Evolutionary conservation across 2,113 vertebrate genomes (phyloP).

Genomic region (Cynopterus brachyotis): DNA sequence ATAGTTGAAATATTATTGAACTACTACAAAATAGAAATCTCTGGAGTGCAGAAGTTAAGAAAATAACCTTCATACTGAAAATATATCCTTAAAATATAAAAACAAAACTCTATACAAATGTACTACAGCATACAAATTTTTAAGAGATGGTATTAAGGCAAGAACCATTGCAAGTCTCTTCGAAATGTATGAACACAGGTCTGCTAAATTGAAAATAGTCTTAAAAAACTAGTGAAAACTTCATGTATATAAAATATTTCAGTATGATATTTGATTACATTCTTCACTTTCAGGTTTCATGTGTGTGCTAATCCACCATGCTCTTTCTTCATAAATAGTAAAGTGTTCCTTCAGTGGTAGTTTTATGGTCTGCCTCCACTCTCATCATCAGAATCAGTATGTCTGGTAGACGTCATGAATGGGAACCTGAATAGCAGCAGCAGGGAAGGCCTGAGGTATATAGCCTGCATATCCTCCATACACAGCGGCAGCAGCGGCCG

Average conservation of each 20-base stretch:
- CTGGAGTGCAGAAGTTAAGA: conserved; percentile 89
- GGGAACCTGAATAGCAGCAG: conserved; percentile 93
- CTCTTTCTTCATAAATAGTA: conserved; percentile 93
- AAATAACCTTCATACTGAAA: conserved; percentile 91
- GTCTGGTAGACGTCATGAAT: conserved; percentile 96
- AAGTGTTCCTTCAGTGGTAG: conserved; percentile 89
- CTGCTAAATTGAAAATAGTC: conserved; percentile 81
- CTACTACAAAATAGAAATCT: conserved; percentile 89
- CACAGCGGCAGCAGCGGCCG: conserved; percentile 85
- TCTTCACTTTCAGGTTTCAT: conserved; percentile 78
- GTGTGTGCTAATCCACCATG: conserved; percentile 50
- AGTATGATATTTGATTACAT: conserved; percentile 67
- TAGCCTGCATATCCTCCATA: conserved; percentile 93
- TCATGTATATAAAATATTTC: conserved; percentile 87
- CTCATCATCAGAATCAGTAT: conserved; percentile 84
- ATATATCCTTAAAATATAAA: conserved; percentile 84
- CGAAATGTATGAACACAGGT: conserved; percentile 84
- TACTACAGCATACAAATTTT: conserved; percentile 76
- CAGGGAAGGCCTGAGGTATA: conserved; percentile 93
- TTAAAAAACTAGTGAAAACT: conserved; percentile 85
- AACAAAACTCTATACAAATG: conserved; percentile 81
- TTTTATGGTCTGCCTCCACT: neutral
- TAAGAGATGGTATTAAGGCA: conserved; percentile 76
- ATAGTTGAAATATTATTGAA: conserved; percentile 87
- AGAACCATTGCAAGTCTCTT: conserved; percentile 69